Base-by-base conservation (phyloP, 2,888 invertebrate species). In the Drosophila paranaensis region DNA sequence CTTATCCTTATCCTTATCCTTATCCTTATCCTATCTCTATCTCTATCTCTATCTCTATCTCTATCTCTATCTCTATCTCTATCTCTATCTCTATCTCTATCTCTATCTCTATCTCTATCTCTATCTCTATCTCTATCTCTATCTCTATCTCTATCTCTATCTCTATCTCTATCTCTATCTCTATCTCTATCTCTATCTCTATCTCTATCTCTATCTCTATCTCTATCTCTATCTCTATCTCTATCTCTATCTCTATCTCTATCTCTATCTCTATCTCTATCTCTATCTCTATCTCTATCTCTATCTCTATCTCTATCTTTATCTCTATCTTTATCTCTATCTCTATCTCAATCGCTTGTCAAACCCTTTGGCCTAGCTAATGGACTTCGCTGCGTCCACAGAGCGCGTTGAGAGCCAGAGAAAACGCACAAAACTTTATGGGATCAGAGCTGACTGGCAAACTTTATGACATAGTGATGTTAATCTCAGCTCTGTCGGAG, bases 381-480 rank as follows among this genome's bases (percentile, higher is more conserved):
- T 46, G 50, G 48, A 60, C 70, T 46, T 42, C n/a, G 14, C 11
- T 3, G 11, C 11, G 27, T 50, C 30, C 42, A 30, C 53, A 48
- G 67, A 40, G 35, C 58, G 37, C 39, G 50, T 43, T 50, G 53
- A 37, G 71, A 62, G 37, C 37, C 35, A 53, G 53, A 53, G 53
- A 37, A 37, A 64, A 70, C 66, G 77, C 77, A 77, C 77, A 77
- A 74, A 71, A 77, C 74, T 77, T 77, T 77, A 77, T 77, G 77
- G 71, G 77, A 77, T 77, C 77, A 64, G 77, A 77, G 77, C 77
- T 77, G 77, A 77, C 77, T 71, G 77, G 77, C 58, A 74, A 77
- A 77, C 77, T 77, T 77, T 77, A 77, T 77, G 77, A 77, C 77
- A 77, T 77, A 77, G 66, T 77, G 77, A 77, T 77, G 77, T 77